Percentiles rank a stretch among this genome's conserved stretches.
Evolutionary conservation across 2,797 vertebrate species (phyloP).

Genomic region (Falco biarmicus): DNA sequence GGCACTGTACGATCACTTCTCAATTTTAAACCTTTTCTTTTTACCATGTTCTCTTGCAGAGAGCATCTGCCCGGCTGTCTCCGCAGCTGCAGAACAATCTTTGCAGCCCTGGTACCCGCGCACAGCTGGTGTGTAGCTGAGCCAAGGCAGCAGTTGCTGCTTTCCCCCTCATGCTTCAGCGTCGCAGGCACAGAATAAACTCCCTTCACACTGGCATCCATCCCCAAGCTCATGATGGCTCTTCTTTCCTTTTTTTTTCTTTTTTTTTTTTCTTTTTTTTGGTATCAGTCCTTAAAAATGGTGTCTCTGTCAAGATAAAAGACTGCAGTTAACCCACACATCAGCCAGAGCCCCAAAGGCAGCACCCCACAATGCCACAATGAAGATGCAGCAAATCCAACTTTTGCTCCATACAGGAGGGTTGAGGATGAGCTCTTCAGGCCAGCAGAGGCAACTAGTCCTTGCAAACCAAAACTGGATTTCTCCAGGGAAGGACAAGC

Average conservation of each 20-base stretch:
- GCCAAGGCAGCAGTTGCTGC: background rate
- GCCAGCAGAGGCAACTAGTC: background rate
- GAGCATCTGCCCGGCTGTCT: background rate
- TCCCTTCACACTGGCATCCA: background rate
- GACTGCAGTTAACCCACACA: background rate
- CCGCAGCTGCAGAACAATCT: background rate
- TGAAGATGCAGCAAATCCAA: background rate
- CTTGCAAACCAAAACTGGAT: background rate
- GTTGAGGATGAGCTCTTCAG: background rate
- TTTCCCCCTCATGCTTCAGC: background rate
- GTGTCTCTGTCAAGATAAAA: background rate
- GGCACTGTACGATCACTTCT: background rate
- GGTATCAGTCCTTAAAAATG: background rate
- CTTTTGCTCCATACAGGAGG: accelerated
- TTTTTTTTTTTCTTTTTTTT: background rate
- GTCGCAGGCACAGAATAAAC: background rate
- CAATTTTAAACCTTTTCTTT: background rate
- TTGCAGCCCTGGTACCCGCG: background rate
- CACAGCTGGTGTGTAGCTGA: background rate
- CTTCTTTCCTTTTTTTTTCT: background rate
- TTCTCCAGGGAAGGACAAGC: background rate
- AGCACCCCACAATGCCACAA: background rate
- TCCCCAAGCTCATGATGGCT: background rate
- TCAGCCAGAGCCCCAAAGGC: background rate
- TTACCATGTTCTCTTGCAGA: background rate